These are phyloP conservation scores for Tokudaia tokunoshimensis DNA, from an alignment of 2,797 vertebrate genomes.

Conservation along the genomic window DNA sequence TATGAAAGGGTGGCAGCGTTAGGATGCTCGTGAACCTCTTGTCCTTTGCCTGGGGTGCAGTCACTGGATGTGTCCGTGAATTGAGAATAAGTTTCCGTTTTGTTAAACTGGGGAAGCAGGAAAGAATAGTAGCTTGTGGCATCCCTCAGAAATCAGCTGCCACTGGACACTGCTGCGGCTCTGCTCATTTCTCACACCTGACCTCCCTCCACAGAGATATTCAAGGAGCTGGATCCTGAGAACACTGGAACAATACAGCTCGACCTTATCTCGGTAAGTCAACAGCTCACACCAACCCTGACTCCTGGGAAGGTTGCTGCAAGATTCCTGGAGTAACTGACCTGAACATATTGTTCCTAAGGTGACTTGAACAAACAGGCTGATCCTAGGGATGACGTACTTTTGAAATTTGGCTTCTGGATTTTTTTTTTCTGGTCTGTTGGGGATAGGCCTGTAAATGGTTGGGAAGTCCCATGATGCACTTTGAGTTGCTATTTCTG, in stretches of 20 bases:
- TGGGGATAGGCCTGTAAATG: not conserved
- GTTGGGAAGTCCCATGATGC: not conserved
- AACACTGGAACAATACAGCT: slow-evolving; percentile 89
- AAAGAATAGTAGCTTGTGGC: not conserved
- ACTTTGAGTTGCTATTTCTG: not conserved
- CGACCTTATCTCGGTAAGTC: slow-evolving; percentile 87
- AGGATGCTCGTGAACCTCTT: not conserved
- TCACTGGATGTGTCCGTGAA: too few relatives aligned
- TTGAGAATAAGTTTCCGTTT: not conserved
- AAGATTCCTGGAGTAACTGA: not conserved
- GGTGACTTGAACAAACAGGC: not conserved
- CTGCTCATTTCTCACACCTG: not conserved
- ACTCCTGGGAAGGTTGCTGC: accelerated
- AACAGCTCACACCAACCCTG: not conserved
- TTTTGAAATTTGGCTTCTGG: not conserved
- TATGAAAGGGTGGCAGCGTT: not conserved
- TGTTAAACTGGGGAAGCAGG: not conserved
- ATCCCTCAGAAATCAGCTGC: not conserved
- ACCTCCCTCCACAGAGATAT: slow-evolving; percentile 87
- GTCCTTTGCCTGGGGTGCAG: accelerated
- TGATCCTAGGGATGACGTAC: not conserved
- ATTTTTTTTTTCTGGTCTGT: not conserved
- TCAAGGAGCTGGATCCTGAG: slow-evolving; percentile 89
- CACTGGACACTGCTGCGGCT: accelerated
- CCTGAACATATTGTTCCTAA: not conserved